Evolutionary conservation across 2,113 vertebrate genomes (phyloP).

Genomic region (Melanotaenia duboulayi): DNA sequence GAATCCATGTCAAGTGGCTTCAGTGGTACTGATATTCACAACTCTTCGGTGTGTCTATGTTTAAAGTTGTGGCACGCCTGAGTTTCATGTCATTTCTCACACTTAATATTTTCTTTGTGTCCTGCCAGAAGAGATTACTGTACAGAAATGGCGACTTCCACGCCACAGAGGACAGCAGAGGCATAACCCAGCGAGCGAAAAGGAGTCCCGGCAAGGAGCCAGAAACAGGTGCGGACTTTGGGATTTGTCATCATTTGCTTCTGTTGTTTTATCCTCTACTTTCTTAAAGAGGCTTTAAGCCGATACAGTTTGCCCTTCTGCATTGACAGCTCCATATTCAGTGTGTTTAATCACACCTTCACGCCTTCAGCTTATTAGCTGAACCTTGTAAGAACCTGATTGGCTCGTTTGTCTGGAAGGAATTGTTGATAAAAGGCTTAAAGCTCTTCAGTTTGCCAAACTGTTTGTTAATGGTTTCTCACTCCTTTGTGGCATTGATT

Average conservation of each 20-base stretch:
- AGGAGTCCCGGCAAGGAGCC: slow-evolving; percentile 73
- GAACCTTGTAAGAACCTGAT: not conserved
- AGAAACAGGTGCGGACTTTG: slow-evolving; percentile 68
- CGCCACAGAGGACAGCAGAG: slow-evolving; percentile 65
- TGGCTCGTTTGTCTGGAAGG: slow-evolving; percentile 33
- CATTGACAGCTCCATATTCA: slow-evolving; percentile 14
- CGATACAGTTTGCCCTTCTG: not conserved
- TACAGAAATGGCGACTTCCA: slow-evolving; percentile 58
- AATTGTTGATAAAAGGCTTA: slow-evolving; percentile 50
- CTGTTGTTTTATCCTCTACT: not conserved
- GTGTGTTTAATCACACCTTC: not conserved
- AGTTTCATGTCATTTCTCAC: slow-evolving; percentile 19
- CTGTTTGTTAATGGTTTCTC: slow-evolving; percentile 52
- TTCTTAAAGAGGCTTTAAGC: not conserved
- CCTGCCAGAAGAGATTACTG: slow-evolving; percentile 65
- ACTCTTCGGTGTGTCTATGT: not conserved
- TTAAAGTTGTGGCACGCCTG: not conserved
- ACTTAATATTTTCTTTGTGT: slow-evolving; percentile 24
- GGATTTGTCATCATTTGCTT: not conserved
- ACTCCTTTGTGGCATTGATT: slow-evolving; percentile 49
- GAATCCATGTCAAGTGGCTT: slow-evolving; percentile 21
- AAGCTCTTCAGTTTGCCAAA: slow-evolving; percentile 52
- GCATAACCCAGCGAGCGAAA: slow-evolving; percentile 75
- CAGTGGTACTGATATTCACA: slow-evolving; percentile 20
- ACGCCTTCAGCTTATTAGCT: slow-evolving; percentile 49